Evolutionary conservation across 2,797 vertebrate species (phyloP), one percentile per base, ranked within the genome.

Genomic region (Streptopelia turtur): DNA sequence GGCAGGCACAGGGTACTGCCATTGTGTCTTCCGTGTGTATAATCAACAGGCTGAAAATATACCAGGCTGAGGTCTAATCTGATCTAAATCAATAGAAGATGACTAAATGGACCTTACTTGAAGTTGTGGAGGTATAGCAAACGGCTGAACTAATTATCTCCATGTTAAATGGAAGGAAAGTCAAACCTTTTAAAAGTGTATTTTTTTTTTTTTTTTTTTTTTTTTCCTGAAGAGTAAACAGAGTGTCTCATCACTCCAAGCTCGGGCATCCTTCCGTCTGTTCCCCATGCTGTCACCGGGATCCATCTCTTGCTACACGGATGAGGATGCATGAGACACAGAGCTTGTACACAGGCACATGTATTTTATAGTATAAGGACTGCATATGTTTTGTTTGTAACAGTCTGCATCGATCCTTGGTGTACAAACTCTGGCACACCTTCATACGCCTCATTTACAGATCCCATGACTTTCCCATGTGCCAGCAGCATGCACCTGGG

Each of bases 141-240:
- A 63, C 6, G 50, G 24, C n/a, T 61, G 41, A 70, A 69, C 13
- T 16, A 13, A 53, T 85, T n/a, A 24, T 31, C 8, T 84, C n/a
- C 6, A 22, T 60, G 61, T 72, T 21, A 79, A 82, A 57, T 14
- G 22, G 41, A 89, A 77, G 70, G 91, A 91, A 95, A 96, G 96
- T 61, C 49, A 97, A 96, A 81, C 53, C 68, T 75, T 93, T 79
- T 68, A 63, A 57, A 94, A 93, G 79, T 16, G 7, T 95, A 37
- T 83, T 89, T 86, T 95, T 96, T 96, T 90, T 90, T 96, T 87
- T 96, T 90, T 90, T 96, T 87, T 83, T 89, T 86, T 95, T 96
- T 96, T 90, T 90, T 96, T 87, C 82, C 27, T 33, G 5, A 78
- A 50, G 59, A 92, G 39, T 66, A 75, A 90, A 81, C 57, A 76